These are phyloP conservation scores for Clarias gariepinus DNA, from an alignment of 2,113 vertebrate genomes.

Conservation along the genomic window DNA sequence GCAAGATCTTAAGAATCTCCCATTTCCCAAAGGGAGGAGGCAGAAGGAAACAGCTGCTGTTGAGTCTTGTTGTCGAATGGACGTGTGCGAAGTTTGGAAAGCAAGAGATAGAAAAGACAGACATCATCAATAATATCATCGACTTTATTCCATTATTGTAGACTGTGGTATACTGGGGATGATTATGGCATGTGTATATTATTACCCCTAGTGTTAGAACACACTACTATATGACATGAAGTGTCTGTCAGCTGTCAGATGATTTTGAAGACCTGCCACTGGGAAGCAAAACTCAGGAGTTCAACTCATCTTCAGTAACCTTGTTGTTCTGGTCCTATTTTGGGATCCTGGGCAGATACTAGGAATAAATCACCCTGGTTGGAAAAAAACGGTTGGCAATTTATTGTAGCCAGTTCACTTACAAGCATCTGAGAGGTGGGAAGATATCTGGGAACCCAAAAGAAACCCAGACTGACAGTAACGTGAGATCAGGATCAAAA, in stretches of 20 bases:
- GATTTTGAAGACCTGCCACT: conserved; percentile 7
- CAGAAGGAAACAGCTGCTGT: conserved; percentile 5
- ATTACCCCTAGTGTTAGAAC: neutral
- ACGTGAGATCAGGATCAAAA: neutral
- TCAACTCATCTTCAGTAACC: neutral
- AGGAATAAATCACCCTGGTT: neutral
- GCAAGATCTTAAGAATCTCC: conserved; percentile 13
- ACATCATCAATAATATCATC: neutral
- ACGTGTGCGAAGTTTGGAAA: conserved; percentile 19
- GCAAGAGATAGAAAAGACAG: neutral
- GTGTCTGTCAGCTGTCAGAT: neutral
- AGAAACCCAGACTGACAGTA: neutral
- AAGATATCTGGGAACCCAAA: neutral
- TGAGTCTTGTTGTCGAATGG: conserved; percentile 19
- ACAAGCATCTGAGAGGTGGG: neutral
- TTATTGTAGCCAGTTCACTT: neutral
- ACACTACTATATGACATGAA: neutral
- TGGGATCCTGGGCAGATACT: neutral
- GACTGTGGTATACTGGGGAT: neutral
- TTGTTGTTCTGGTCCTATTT: neutral
- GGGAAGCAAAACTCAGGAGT: neutral
- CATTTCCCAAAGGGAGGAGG: conserved; percentile 24
- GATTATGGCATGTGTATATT: neutral
- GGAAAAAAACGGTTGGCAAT: neutral
- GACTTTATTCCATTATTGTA: neutral